These are phyloP conservation scores for Gila robusta DNA, from an alignment of 2,797 vertebrate species.

Conservation along the genomic window DNA sequence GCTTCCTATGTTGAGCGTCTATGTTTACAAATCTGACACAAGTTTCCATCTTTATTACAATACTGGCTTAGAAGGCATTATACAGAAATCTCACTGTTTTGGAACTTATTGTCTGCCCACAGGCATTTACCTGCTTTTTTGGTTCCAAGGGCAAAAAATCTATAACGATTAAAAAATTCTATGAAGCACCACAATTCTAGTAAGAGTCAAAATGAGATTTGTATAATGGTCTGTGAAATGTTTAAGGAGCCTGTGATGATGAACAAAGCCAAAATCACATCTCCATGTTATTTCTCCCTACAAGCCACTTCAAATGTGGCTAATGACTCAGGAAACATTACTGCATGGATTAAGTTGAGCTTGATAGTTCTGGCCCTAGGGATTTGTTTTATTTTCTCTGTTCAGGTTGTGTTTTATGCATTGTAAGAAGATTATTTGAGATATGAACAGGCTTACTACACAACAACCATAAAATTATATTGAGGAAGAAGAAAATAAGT, in stretches of 20 bases:
- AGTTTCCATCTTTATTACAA: background rate
- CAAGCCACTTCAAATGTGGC: constrained; percentile 30
- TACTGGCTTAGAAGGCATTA: background rate
- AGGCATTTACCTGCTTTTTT: constrained; percentile 40
- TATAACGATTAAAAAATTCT: constrained; percentile 14
- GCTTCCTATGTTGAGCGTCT: background rate
- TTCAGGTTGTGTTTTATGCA: background rate
- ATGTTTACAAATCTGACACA: background rate
- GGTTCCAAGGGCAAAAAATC: background rate
- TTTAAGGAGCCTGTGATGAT: constrained; percentile 28
- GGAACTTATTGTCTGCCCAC: constrained; percentile 14
- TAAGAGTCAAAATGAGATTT: constrained; percentile 10
- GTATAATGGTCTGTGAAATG: constrained; percentile 44
- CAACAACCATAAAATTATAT: background rate
- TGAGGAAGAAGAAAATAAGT: background rate
- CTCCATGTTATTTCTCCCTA: constrained; percentile 41
- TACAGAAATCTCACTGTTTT: background rate
- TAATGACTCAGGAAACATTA: constrained; percentile 50
- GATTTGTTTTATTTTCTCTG: constrained; percentile 28
- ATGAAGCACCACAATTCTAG: constrained; percentile 8
- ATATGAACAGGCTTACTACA: background rate
- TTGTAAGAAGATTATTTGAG: background rate
- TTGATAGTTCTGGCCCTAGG: constrained; percentile 22
- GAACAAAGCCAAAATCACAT: constrained; percentile 43
- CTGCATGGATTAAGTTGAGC: constrained; percentile 49